Percentiles rank a stretch among this genome's conserved stretches.
Conservation (phyloP, 2,888 invertebrate species). For the Limnephilus rhombicus region DNA sequence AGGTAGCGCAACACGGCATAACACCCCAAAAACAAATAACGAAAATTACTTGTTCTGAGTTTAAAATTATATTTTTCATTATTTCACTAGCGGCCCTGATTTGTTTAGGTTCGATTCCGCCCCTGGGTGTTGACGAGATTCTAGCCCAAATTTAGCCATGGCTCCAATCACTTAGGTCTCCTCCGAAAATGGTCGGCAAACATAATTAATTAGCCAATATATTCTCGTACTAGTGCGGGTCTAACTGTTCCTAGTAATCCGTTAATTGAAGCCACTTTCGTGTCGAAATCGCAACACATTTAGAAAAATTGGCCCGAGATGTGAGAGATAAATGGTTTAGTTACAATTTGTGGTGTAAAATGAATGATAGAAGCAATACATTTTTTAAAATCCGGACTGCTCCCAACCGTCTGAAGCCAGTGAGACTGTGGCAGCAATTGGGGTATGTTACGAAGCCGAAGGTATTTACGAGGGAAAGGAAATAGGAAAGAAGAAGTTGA, state of each 20-base stretch:
- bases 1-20: too few species aligned
- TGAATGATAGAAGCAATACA: not conserved
- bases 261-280: not conserved
- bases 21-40: too few species aligned
- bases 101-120: not conserved
- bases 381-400: not conserved
- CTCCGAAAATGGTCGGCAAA: not conserved
- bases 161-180: not conserved
- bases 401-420: too few species aligned
- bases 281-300: not conserved
- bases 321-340: not conserved
- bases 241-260: not conserved
- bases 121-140: not conserved
- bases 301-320: too few species aligned
- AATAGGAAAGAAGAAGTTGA: too few species aligned
- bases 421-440: too few species aligned
- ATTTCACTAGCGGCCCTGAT: not conserved
- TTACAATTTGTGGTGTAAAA: not conserved
- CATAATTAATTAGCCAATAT: not conserved
- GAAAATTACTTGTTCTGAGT: too few species aligned
- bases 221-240: not conserved
- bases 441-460: too few species aligned
- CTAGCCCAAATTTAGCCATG: not conserved
- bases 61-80: too few species aligned
- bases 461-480: too few species aligned